phyloP scores from a whole-genome alignment of 2,888 invertebrate genomes.

The Cepaea hortensis region DNA sequence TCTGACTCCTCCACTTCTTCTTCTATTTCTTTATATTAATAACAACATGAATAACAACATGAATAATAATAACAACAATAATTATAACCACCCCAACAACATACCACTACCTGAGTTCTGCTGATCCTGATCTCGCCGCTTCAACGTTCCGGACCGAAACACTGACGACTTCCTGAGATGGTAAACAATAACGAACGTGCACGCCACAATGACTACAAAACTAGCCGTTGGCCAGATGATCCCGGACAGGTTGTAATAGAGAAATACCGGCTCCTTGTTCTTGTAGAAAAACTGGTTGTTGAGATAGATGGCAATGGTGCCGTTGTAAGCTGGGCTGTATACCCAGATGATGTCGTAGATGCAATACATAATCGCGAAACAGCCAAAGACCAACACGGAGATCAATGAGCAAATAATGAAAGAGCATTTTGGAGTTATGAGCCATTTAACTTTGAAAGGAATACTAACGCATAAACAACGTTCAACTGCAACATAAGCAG shows the following conservation, averaged over 20 bases:
- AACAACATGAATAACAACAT: no score
- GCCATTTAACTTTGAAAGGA: constrained; percentile 37
- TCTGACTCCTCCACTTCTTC: neutral
- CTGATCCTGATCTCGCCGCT: neutral
- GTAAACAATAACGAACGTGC: constrained; percentile 17
- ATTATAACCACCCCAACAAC: neutral
- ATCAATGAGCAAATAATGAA: neutral
- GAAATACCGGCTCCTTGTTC: constrained; percentile 14
- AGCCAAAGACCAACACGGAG: constrained; percentile 30
- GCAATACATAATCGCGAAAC: constrained; percentile 3
- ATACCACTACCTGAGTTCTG: neutral
- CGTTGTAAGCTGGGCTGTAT: constrained; percentile 2
- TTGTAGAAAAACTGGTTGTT: constrained; percentile 26
- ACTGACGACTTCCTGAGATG: constrained; percentile 16
- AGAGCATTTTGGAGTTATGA: constrained; percentile 27
- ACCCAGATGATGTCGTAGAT: constrained; percentile 26
- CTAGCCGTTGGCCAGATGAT: constrained; percentile 22
- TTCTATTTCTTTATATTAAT: neutral
- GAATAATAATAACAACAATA: no score
- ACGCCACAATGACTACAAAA: neutral
- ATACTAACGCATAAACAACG: constrained; percentile 37
- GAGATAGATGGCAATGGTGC: neutral
- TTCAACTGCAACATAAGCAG: constrained; percentile 31
- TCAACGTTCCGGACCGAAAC: neutral
- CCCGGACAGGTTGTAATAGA: constrained; percentile 16